Percentiles rank a stretch among this genome's conserved stretches.
Evolutionary conservation across 2,888 invertebrate genomes (phyloP).

Genomic region (Nudaria mundana): DNA sequence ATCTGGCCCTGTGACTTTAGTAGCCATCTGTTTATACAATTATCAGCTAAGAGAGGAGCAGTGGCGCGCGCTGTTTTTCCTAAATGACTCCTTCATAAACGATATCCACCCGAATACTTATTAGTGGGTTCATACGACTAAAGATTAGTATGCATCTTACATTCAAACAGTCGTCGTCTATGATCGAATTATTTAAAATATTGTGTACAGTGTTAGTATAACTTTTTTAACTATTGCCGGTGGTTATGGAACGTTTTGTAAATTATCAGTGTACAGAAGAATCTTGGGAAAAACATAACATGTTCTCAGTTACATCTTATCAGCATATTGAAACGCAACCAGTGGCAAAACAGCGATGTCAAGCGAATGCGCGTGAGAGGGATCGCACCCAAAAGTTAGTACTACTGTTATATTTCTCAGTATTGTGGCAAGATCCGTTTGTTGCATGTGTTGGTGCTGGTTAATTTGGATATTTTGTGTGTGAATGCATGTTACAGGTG

Average conservation of each 20-base stretch:
- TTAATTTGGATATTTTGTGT: too few relatives aligned
- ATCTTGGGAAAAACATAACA: conserved; percentile 53
- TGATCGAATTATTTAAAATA: conserved; percentile 2
- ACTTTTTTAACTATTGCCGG: background rate
- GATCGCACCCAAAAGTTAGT: conserved; percentile 91
- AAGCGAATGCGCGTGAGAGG: conserved; percentile 91
- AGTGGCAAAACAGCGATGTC: conserved; percentile 84
- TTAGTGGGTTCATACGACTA: conserved; percentile 55
- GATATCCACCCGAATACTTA: conserved; percentile 68
- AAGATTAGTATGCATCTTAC: conserved; percentile 60
- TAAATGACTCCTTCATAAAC: conserved; percentile 78
- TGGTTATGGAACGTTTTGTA: conserved; percentile 57
- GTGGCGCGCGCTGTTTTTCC: conserved; percentile 78
- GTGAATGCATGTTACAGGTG: too few relatives aligned
- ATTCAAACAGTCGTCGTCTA: conserved; percentile 27
- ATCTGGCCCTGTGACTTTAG: conserved; percentile 52
- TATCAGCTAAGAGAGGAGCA: conserved; percentile 72
- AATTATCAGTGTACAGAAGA: conserved; percentile 59
- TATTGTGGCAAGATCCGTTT: too few relatives aligned
- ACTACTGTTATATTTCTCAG: too few relatives aligned
- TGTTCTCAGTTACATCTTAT: conserved; percentile 44
- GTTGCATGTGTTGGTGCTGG: too few relatives aligned
- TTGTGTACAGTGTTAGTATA: background rate
- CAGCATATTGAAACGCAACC: conserved; percentile 54
- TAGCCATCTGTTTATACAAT: conserved; percentile 80